These are phyloP conservation scores for Rhagonycha fulva DNA, from an alignment of 2,888 invertebrate species.

Conservation along the genomic window DNA sequence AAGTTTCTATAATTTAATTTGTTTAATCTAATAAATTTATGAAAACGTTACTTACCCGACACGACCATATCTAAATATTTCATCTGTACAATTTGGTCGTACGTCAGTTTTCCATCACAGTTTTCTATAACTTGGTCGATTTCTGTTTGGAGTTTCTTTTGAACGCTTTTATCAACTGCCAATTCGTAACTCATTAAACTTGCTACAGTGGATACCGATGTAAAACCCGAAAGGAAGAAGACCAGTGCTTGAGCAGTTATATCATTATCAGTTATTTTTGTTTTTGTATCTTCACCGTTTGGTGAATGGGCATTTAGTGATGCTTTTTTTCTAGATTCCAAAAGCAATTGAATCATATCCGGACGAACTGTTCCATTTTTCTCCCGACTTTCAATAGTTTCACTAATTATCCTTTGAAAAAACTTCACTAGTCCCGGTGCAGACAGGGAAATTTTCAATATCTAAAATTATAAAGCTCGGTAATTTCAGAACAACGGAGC, in stretches of 20 bases:
- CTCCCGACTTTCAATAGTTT: constrained; percentile 24
- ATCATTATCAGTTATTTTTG: not conserved
- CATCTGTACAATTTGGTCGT: not conserved
- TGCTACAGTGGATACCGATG: not conserved
- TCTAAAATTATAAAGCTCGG: not conserved
- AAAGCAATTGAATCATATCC: constrained; percentile 22
- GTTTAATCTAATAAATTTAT: not conserved
- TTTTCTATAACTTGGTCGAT: not conserved
- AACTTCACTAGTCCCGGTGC: constrained; percentile 16
- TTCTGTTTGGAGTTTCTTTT: not conserved
- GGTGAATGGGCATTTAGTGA: too few species aligned
- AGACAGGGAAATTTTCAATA: constrained; percentile 9
- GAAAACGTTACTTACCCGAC: not conserved
- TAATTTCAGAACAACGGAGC: not conserved
- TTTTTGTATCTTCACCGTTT: too few species aligned
- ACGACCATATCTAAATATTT: constrained; percentile 8
- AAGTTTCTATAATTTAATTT: constrained; percentile 50
- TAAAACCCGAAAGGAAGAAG: constrained; percentile 2
- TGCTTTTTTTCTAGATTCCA: constrained; percentile 22
- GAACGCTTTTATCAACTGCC: not conserved
- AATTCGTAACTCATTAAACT: not conserved
- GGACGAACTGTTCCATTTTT: constrained; percentile 6
- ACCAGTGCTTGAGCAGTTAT: not conserved
- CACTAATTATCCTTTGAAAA: constrained; percentile 30
- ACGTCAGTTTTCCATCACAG: not conserved